Percentiles rank a stretch among this genome's conserved stretches.
Conservation (phyloP, 1,140 invertebrate species). For the Pseudomyrmex pallidus region DNA sequence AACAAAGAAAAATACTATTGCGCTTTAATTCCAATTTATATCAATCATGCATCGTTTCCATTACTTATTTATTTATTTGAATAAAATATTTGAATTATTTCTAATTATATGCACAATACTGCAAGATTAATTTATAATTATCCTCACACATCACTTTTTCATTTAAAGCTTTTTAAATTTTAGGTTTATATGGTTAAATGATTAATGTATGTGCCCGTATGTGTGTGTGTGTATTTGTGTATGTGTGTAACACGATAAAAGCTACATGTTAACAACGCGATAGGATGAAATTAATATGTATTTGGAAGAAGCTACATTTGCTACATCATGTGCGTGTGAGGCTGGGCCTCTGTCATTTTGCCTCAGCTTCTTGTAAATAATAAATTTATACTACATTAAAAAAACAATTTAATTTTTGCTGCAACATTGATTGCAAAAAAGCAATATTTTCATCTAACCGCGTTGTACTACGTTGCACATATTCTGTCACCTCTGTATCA, state of each 20-base stretch:
- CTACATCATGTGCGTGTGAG: constrained; percentile 13
- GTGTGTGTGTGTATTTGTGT: too few species aligned
- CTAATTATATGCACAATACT: constrained; percentile 14
- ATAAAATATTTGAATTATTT: constrained; percentile 41
- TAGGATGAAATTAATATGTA: constrained; percentile 44
- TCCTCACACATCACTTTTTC: background rate
- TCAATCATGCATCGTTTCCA: constrained; percentile 31
- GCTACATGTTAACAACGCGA: constrained; percentile 24
- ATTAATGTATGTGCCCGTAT: too few species aligned
- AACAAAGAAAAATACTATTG: constrained; percentile 16
- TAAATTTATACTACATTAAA: constrained; percentile 67
- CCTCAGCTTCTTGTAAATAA: constrained; percentile 69
- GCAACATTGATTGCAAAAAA: constrained; percentile 21
- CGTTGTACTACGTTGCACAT: background rate
- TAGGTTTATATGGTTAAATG: constrained; percentile 1
- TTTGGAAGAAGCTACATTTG: background rate
- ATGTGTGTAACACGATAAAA: constrained; percentile 1
- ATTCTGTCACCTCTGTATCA: background rate
- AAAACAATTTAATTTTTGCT: constrained; percentile 30
- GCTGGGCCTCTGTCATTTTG: constrained; percentile 35
- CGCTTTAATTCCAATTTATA: constrained; percentile 25
- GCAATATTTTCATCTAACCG: constrained; percentile 20
- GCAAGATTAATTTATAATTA: constrained; percentile 1
- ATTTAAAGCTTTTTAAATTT: constrained; percentile 1
- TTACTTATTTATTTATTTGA: constrained; percentile 37